Evolutionary conservation across 2,797 vertebrate species (phyloP), one percentile per base, ranked within the genome.

Genomic region (Furcifer pardalis): DNA sequence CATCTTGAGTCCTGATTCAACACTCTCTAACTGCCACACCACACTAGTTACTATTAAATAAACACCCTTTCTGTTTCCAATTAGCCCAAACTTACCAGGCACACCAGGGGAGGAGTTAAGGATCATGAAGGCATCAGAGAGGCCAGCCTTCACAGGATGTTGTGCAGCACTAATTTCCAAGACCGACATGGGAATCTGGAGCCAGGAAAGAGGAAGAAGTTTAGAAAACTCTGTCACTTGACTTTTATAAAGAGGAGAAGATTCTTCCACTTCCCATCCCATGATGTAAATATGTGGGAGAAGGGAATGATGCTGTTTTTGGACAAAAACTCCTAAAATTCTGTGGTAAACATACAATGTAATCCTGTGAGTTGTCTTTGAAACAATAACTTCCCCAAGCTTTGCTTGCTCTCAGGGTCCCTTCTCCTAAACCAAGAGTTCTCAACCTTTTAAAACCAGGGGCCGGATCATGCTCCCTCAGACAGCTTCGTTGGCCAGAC

Each of bases 61-160:
- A 68, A 17, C 32, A 68, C 32, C 0, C 32, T 10, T 19, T 59
- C 40, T 23, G 5, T 12, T 79, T 32, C 56, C 35, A 46, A 37
- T 0, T 72, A 1, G 0, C 60, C 5, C 63, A 2, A 4, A 91
- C 97, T 96, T 88, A 98, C 98, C 98, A 84, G 97, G 91, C 46
- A 93, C 82, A 0, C 96, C 97, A 0, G 95, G 89, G 21, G 96
- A 90, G 0, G 96, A 89, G 19, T 96, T 95, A 85, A 95, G 92
- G 1, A 97, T 92, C 97, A 98, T 97, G 95, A 99, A 99, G 72
- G 98, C 98, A 0, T 99, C 98, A 0, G 98, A 99, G 69, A 99
- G 96, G 44, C 98, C 98, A 0, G 97, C 97, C 94, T 99, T 99
- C 4, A 99, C 97, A 0, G 98, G 98, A 91, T 99, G 98, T 89